phyloP scores from a whole-genome alignment of 2,113 vertebrate species.

The Heteronetta atricapilla region DNA sequence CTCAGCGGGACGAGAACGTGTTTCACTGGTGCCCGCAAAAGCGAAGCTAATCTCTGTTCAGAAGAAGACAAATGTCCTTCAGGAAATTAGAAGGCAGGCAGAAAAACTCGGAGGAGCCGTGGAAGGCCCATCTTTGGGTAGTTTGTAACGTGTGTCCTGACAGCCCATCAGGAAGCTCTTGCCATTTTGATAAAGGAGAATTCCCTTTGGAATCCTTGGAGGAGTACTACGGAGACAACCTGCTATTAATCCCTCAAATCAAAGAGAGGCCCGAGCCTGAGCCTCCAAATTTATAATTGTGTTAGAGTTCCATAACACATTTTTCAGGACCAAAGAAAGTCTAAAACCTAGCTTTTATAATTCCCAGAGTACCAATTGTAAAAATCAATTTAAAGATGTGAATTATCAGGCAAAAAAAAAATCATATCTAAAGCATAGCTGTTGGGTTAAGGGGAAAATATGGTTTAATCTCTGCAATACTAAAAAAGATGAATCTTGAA shows the following conservation, averaged over 20 bases:
- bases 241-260: slow-evolving; percentile 43
- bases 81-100: slow-evolving; percentile 46
- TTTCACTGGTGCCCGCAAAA: slow-evolving; percentile 53
- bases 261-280: background rate
- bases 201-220: slow-evolving; percentile 33
- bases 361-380: slow-evolving; percentile 32
- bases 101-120: slow-evolving; percentile 39
- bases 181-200: slow-evolving; percentile 52
- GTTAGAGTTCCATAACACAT: background rate
- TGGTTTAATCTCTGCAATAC: background rate
- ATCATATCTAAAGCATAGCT: background rate
- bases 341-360: background rate
- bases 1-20: background rate
- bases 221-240: slow-evolving; percentile 12
- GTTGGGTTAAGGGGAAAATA: background rate
- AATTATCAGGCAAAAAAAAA: background rate
- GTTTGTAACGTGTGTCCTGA: slow-evolving; percentile 36
- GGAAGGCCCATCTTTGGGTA: slow-evolving; percentile 36
- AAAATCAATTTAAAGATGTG: slow-evolving; percentile 24
- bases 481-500: background rate
- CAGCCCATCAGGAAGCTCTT: slow-evolving; percentile 34
- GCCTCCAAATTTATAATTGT: background rate
- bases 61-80: slow-evolving; percentile 39
- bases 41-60: slow-evolving; percentile 21
- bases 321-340: slow-evolving; percentile 19